Base-by-base conservation (phyloP, 1,140 invertebrate genomes). In the Pseudomyrmex sp. region DNA sequence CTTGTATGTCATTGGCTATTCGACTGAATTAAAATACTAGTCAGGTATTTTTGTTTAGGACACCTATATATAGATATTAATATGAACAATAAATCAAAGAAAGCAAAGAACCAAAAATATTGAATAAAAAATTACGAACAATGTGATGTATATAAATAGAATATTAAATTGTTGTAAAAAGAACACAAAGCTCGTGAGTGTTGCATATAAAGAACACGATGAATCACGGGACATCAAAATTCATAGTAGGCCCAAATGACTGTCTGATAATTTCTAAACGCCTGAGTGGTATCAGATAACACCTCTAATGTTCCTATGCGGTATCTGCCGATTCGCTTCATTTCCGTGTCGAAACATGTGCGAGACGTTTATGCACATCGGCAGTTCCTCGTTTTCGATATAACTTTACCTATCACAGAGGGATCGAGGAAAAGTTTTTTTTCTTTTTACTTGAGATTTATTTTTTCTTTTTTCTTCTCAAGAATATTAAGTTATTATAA, bases 321-420 rank as follows among this genome's bases (percentile, higher is more conserved):
- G 85, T 91, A 91, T 92, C 91, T 89, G 56, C 79, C 90, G 90
- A 91, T 91, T 92, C 88, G 85, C 89, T 91, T 92, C 89, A 92
- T 92, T 92, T 92, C 91, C 91, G 90, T 18, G 46, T 20, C 9
- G 59, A 50, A 58, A 83, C 52, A 54, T 63, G 26, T 73, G 72
- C 61, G 18, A 58, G 23, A 56, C 74, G 44, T 89, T 88, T 85
- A 83, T 63, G 63, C 54, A 65, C 76, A 72, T 26, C 18, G 59
- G 50, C 68, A 88, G 58, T 88, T 85, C 52, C 87, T 70, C 62
- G 82, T 52, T 44, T 85, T 88, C 68, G 69, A 85, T 66, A 35
- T 66, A 18, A 82, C 56, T 85, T 88, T 88, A 79, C 85, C 86
- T 88, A 10, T 50, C 0, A 44, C 44, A 46, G 61, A 65, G 12